Evolutionary conservation across 2,888 invertebrate genomes (phyloP).

Genomic region (Xanthostigma xanthostigma): DNA sequence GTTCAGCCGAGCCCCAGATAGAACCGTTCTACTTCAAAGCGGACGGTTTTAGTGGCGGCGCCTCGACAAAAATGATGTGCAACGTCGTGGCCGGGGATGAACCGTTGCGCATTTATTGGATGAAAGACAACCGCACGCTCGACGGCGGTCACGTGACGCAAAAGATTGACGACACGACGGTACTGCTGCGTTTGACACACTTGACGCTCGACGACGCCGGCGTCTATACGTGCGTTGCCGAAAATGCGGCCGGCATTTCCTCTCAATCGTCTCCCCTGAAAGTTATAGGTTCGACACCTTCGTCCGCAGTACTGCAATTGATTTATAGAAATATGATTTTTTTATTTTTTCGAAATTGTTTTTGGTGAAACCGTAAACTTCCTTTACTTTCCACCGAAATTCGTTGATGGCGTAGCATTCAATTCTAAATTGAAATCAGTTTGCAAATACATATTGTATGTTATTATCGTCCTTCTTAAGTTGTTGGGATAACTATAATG

Average conservation of each 20-base stretch:
- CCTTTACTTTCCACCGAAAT: too few relatives aligned
- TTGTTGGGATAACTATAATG: too few relatives aligned
- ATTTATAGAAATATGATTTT: constrained; percentile 2
- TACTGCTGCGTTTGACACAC: constrained; percentile 31
- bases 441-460: too few relatives aligned
- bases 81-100: constrained; percentile 44
- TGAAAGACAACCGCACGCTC: constrained; percentile 29
- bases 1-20: constrained; percentile 33
- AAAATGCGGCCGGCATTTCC: constrained; percentile 38
- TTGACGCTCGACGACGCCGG: constrained; percentile 32
- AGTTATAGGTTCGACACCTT: constrained; percentile 39
- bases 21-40: constrained; percentile 36
- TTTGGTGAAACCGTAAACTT: too few relatives aligned
- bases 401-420: too few relatives aligned
- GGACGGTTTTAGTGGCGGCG: constrained; percentile 34
- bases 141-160: constrained; percentile 17
- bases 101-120: constrained; percentile 45
- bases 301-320: not conserved
- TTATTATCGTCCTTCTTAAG: too few relatives aligned
- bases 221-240: constrained; percentile 40
- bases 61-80: constrained; percentile 36
- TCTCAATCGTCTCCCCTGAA: constrained; percentile 35
- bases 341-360: not conserved
- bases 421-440: too few relatives aligned
- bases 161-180: constrained; percentile 33